Conservation (phyloP, 2,113 vertebrate genomes). For the Mellivora capensis region DNA sequence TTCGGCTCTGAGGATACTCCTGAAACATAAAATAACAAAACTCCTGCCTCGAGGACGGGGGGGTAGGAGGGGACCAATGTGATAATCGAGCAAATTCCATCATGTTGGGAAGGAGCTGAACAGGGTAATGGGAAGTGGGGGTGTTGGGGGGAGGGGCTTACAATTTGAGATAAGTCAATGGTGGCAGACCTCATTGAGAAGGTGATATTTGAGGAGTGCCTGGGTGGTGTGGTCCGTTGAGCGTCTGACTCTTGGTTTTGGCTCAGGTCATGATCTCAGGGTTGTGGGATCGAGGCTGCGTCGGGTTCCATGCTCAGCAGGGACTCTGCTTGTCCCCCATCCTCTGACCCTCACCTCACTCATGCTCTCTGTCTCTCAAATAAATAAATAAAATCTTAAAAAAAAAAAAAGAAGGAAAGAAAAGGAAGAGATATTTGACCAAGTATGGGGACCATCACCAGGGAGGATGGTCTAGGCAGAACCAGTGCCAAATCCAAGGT, state of each 20-base stretch:
- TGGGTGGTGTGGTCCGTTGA: background rate
- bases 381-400: background rate
- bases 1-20: background rate
- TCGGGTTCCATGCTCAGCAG: background rate
- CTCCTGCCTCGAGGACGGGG: rapidly evolving
- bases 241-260: background rate
- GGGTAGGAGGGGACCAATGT: background rate
- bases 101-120: background rate
- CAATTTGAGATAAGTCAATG: background rate
- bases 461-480: background rate
- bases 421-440: background rate
- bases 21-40: background rate
- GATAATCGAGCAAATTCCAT: background rate
- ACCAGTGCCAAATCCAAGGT: background rate
- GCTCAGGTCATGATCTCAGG: background rate
- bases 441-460: rapidly evolving
- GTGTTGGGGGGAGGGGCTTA: background rate
- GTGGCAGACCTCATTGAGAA: background rate
- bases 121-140: background rate
- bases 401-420: background rate
- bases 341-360: background rate
- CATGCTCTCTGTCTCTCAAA: background rate
- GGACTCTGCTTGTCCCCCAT: background rate
- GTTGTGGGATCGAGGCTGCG: background rate
- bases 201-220: background rate